Evolutionary conservation across 53 echinoderm and acorn worm genomes (phyloP).

Genomic region (Hippasteria phrygiana): DNA sequence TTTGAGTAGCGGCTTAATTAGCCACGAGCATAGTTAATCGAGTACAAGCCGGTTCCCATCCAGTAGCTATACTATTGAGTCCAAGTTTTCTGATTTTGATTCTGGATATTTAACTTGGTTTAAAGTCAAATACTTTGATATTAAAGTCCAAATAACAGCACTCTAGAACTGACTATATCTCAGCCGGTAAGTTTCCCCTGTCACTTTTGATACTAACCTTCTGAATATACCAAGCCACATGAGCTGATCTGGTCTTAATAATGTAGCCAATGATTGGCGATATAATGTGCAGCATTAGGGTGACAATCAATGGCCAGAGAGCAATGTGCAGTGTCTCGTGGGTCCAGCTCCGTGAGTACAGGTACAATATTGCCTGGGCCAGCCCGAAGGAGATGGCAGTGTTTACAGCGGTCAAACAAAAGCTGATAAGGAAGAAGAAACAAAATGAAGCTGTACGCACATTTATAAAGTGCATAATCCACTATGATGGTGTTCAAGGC

Average conservation of each 20-base stretch:
- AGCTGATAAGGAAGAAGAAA: slow-evolving; percentile 34
- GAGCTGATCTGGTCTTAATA: slow-evolving; percentile 44
- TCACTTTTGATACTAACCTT: slow-evolving; percentile 55
- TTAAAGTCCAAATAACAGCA: too few relatives aligned
- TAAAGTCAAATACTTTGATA: too few relatives aligned
- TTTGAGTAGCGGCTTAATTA: too few relatives aligned
- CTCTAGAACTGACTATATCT: too few relatives aligned
- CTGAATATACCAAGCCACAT: slow-evolving; percentile 60
- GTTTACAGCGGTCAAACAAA: slow-evolving; percentile 68
- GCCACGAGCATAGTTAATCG: too few relatives aligned
- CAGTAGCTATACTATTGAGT: too few relatives aligned
- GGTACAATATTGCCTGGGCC: slow-evolving; percentile 67
- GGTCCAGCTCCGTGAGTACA: slow-evolving; percentile 62
- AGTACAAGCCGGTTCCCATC: too few relatives aligned
- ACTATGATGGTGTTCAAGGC: too few relatives aligned
- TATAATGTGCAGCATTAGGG: slow-evolving; percentile 60
- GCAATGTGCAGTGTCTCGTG: slow-evolving; percentile 57
- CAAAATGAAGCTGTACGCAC: not conserved
- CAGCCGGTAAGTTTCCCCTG: too few relatives aligned
- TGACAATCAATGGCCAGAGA: slow-evolving; percentile 59
- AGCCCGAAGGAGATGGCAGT: slow-evolving; percentile 79
- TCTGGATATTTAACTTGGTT: too few relatives aligned
- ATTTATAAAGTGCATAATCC: too few relatives aligned
- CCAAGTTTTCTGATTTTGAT: too few relatives aligned
- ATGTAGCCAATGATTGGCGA: slow-evolving; percentile 71